phyloP scores from a whole-genome alignment of 2,113 vertebrate species.

The Osmerus mordax region DNA sequence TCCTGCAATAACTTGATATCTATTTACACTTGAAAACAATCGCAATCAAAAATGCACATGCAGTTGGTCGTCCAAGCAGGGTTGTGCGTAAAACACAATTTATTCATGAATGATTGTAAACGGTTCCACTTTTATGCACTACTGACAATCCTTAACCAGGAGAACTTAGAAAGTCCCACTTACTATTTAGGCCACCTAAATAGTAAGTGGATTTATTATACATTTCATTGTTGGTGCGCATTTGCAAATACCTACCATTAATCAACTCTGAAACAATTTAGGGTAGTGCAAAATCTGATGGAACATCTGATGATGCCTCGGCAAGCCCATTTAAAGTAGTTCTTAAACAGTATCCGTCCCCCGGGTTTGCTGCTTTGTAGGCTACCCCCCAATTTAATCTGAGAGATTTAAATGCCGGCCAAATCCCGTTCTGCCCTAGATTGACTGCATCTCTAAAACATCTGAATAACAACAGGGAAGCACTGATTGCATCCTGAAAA shows the following conservation, averaged over 20 bases:
- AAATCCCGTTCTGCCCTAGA: slow-evolving; percentile 74
- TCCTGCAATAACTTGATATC: no score
- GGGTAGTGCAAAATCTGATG: neutral
- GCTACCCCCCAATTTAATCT: slow-evolving; percentile 65
- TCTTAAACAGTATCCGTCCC: slow-evolving; percentile 14
- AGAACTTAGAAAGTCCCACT: neutral
- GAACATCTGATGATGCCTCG: neutral
- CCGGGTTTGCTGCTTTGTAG: slow-evolving; percentile 52
- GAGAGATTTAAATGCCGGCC: slow-evolving; percentile 58
- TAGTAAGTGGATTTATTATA: neutral
- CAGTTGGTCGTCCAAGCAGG: neutral
- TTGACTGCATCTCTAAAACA: slow-evolving; percentile 60
- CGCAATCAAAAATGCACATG: neutral
- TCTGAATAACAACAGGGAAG: slow-evolving; percentile 40
- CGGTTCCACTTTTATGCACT: slow-evolving; percentile 29
- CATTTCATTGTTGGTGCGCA: neutral
- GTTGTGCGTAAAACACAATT: neutral
- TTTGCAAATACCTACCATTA: no score
- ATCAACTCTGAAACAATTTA: no score
- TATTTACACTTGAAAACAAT: neutral
- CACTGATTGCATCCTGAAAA: slow-evolving; percentile 25
- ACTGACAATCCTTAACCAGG: slow-evolving; percentile 37
- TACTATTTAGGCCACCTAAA: slow-evolving; percentile 18
- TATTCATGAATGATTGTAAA: slow-evolving; percentile 23
- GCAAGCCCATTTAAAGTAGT: slow-evolving; percentile 17